Base-by-base conservation (phyloP, 2,888 invertebrate genomes). In the Eristalis pertinax region DNA sequence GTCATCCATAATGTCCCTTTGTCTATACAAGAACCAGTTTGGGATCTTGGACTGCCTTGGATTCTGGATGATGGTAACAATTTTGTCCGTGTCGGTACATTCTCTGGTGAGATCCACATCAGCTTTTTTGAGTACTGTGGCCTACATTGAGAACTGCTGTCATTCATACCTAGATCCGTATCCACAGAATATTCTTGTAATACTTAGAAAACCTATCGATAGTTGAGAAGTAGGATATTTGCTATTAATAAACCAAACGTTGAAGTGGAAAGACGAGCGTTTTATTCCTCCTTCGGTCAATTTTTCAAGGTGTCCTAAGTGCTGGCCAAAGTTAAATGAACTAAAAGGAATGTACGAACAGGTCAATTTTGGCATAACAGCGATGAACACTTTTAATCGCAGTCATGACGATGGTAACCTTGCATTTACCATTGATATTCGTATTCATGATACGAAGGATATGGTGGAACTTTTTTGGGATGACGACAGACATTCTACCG, bases 361-460 rank as follows among this genome's bases (percentile, higher is more conserved):
- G n/a, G n/a, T n/a, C 99, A 92, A 99, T 97, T 93, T 99, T 98
- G 89, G 99, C 97, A 92, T 99, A 99, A 91, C 99, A 96, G 89
- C 99, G 96, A 91, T 99, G 99, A 89, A 99, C 98, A 94, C 99
- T 99, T 94, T 99, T 99, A 94, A 99, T 99, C 89, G 99, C 98
- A 60, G 99, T 99, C 95, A 99, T 96, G 90, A 99, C 99, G 93
- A 98, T 99, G 96, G 99, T 98, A 90, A 99, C 98, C 94, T 99
- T 99, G 87, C 97, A 95, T 93, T 97, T 97, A 93, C 99, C 99
- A 96, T 99, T 99, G 91, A 99, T 99, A 94, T 99, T 99, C 94
- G 99, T 99, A 96, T 98, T 97, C 96, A 99, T 97, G 92, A 99
- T 98, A 99, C 99, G 99, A 95, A 99, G 97, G 96, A 99, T 99